Conservation (phyloP, 2,888 invertebrate genomes). For the Cremastinae sp. region DNA sequence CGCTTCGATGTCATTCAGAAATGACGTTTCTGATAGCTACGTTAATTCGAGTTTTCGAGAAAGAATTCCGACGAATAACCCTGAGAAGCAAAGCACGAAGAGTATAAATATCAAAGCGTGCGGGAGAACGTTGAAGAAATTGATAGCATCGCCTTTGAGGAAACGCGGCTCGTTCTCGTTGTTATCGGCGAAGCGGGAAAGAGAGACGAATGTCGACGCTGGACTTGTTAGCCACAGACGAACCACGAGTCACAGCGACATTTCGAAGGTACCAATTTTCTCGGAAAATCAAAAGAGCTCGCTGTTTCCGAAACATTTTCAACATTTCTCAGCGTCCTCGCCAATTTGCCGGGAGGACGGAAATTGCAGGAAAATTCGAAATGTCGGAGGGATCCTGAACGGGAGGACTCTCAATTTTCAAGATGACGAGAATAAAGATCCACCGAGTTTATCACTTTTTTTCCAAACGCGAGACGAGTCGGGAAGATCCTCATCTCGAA, state of each 20-base stretch:
- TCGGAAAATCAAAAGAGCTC: slow-evolving; percentile 32
- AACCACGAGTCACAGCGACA: background rate
- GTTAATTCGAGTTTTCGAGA: background rate
- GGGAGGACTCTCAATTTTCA: too few species aligned
- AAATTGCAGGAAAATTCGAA: too few species aligned
- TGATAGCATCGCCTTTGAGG: slow-evolving; percentile 13
- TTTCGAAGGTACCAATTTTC: background rate
- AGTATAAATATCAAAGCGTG: background rate
- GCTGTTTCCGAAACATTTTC: too few species aligned
- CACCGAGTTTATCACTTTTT: too few species aligned
- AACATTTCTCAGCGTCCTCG: too few species aligned
- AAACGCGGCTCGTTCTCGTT: slow-evolving; percentile 10
- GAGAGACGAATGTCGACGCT: background rate
- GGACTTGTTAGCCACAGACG: slow-evolving; percentile 8
- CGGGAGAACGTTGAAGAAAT: slow-evolving; percentile 31
- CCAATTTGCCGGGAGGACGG: too few species aligned
- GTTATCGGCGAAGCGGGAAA: too few species aligned
- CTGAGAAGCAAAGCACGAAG: background rate
- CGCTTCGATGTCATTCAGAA: background rate
- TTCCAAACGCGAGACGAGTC: too few species aligned
- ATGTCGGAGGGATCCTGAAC: too few species aligned
- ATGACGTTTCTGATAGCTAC: too few species aligned
- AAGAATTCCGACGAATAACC: slow-evolving; percentile 1
- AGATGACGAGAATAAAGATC: too few species aligned
- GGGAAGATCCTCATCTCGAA: too few species aligned